Evolutionary conservation across 1,140 invertebrate species (phyloP).

Genomic region (Lordiphosa stackelbergi): DNA sequence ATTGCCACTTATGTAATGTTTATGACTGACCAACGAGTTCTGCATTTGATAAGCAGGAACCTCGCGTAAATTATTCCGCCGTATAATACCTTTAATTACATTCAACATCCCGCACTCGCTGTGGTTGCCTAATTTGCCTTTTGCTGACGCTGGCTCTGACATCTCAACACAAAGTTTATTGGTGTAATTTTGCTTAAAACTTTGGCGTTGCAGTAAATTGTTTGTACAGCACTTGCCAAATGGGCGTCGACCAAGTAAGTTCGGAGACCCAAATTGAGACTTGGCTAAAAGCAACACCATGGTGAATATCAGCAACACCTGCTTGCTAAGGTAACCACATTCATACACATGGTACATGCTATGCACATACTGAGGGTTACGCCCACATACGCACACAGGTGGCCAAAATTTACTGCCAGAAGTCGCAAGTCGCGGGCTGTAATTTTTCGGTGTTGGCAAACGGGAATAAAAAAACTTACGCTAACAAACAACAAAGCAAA

Average conservation of each 20-base stretch:
- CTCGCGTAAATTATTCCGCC: conserved; percentile 19
- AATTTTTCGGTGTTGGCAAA: conserved; percentile 44
- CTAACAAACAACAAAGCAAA: conserved; percentile 26
- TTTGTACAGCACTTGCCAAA: conserved; percentile 22
- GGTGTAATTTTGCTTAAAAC: conserved; percentile 49
- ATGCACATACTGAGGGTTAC: conserved; percentile 17
- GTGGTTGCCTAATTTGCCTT: conserved; percentile 32
- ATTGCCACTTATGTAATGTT: conserved; percentile 37
- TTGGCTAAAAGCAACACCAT: conserved; percentile 17
- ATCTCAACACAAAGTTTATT: conserved; percentile 29
- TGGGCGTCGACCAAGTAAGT: conserved; percentile 36
- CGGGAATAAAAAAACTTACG: conserved; percentile 13
- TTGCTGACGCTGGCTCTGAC: conserved; percentile 29
- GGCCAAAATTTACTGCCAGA: conserved; percentile 35
- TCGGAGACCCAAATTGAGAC: conserved; percentile 23
- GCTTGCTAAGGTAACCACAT: conserved; percentile 21
- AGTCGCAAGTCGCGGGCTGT: conserved; percentile 34
- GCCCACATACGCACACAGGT: conserved; percentile 41
- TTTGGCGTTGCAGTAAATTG: conserved; percentile 64
- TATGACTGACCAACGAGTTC: conserved; percentile 8
- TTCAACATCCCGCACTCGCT: not conserved
- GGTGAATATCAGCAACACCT: conserved; percentile 38
- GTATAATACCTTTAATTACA: conserved; percentile 43
- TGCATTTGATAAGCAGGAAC: conserved; percentile 33
- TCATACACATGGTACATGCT: conserved; percentile 5